Percentiles rank a stretch among this genome's conserved stretches.
These are phyloP conservation scores for Periophthalmus modestus DNA, from an alignment of 2,113 vertebrate species.

Conservation along the genomic window DNA sequence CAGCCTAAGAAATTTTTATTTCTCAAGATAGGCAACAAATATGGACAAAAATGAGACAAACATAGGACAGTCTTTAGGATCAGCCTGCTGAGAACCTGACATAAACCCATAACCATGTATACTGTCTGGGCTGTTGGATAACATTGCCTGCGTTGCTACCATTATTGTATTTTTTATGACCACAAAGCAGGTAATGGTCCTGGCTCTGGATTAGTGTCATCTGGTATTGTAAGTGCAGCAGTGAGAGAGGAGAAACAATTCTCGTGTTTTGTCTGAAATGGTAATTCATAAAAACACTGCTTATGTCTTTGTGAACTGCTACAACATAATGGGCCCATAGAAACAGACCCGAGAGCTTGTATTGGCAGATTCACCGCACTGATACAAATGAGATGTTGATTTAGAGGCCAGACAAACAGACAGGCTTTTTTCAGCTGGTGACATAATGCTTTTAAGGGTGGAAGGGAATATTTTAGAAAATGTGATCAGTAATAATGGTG, in stretches of 20 bases:
- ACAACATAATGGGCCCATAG: slow-evolving; percentile 3
- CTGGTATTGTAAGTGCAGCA: background rate
- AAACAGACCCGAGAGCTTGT: background rate
- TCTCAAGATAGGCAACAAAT: background rate
- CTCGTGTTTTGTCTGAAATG: slow-evolving; percentile 1
- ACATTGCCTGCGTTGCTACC: background rate
- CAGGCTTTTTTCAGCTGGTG: background rate
- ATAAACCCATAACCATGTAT: background rate
- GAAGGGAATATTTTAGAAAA: background rate
- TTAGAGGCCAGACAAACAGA: background rate
- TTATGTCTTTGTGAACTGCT: slow-evolving; percentile 5
- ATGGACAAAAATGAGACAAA: background rate
- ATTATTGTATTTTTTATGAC: background rate
- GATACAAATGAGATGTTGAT: slow-evolving; percentile 4
- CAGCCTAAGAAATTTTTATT: background rate
- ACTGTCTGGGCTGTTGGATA: background rate
- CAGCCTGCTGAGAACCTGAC: background rate
- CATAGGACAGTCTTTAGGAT: background rate
- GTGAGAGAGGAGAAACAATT: background rate
- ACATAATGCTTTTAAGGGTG: background rate
- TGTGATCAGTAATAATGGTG: background rate
- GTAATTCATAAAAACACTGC: slow-evolving; percentile 3
- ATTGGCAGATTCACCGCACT: background rate
- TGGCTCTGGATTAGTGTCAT: slow-evolving; percentile 2
- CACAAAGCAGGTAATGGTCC: slow-evolving; percentile 4